phyloP scores from a whole-genome alignment of 2,888 invertebrate genomes.

The Helicoverpa assulta region DNA sequence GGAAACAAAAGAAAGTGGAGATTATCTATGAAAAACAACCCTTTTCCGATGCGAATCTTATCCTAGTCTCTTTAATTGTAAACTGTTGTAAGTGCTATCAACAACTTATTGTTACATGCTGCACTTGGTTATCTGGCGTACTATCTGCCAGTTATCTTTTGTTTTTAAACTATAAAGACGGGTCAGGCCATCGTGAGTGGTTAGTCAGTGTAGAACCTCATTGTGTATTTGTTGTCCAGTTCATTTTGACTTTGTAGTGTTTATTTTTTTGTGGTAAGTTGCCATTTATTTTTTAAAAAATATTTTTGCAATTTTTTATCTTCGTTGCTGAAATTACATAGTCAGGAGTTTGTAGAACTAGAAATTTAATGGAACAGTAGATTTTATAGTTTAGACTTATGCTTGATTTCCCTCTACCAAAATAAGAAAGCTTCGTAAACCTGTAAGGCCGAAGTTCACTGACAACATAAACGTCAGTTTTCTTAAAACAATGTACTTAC shows the following conservation, averaged over 20 bases:
- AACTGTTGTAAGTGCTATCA: constrained; percentile 46
- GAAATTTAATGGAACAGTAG: not conserved
- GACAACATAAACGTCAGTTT: too few relatives aligned
- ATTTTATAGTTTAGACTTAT: not conserved
- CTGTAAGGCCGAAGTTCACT: too few relatives aligned
- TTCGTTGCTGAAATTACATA: not conserved
- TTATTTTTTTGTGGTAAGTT: constrained; percentile 26
- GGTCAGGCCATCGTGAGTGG: not conserved
- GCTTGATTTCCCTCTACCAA: not conserved
- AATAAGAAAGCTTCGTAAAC: too few relatives aligned
- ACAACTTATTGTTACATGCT: constrained; percentile 18
- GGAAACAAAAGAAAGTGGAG: constrained; percentile 40
- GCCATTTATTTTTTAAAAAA: not conserved
- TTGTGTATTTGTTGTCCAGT: not conserved
- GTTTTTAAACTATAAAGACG: constrained; percentile 33
- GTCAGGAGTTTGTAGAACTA: not conserved
- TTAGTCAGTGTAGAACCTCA: constrained; percentile 8
- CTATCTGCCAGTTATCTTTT: not conserved
- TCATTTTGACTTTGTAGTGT: not conserved
- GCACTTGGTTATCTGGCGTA: not conserved
- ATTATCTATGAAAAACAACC: constrained; percentile 8
- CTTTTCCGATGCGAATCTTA: constrained; percentile 19
- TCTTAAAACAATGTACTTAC: too few relatives aligned
- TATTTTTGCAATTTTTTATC: not conserved
- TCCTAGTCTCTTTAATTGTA: constrained; percentile 31